A percentile compares a stretch with the other conserved stretches of the same genome.
phyloP scores from a whole-genome alignment of 2,888 invertebrate genomes.

The Volucella inanis region DNA sequence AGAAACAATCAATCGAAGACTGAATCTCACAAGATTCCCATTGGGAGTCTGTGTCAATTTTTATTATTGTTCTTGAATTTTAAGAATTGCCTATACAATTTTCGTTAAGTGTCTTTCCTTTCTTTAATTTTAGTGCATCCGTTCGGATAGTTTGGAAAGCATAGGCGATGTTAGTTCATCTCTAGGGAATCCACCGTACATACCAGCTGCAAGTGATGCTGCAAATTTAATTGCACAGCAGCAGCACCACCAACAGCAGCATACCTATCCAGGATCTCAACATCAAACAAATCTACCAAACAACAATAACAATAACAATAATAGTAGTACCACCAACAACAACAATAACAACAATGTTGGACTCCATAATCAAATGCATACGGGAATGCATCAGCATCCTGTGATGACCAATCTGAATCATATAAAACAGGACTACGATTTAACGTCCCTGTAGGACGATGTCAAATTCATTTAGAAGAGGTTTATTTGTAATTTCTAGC shows the following conservation, averaged over 20 bases:
- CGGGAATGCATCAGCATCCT: slow-evolving; percentile 79
- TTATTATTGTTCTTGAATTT: background rate
- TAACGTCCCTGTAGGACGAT: slow-evolving; percentile 88
- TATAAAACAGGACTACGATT: slow-evolving; percentile 94
- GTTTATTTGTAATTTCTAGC: slow-evolving; percentile 56
- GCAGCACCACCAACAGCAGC: slow-evolving; percentile 78
- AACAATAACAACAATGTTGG: slow-evolving; percentile 81
- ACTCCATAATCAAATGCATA: slow-evolving; percentile 76
- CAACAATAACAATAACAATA: slow-evolving; percentile 77
- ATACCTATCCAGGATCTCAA: slow-evolving; percentile 83
- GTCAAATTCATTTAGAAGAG: slow-evolving; percentile 50
- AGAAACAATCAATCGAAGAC: slow-evolving; percentile 2
- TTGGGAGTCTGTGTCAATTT: slow-evolving; percentile 4
- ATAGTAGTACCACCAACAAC: slow-evolving; percentile 62
- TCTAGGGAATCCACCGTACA: slow-evolving; percentile 82
- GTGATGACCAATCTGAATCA: slow-evolving; percentile 83
- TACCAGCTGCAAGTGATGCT: slow-evolving; percentile 81
- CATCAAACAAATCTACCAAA: slow-evolving; percentile 83
- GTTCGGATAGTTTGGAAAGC: slow-evolving; percentile 87
- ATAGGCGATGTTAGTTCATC: slow-evolving; percentile 85
- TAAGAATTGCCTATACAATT: background rate
- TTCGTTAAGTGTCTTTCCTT: slow-evolving; percentile 1
- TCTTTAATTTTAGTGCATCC: slow-evolving; percentile 80
- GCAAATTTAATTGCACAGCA: slow-evolving; percentile 77
- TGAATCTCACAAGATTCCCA: background rate